These are phyloP conservation scores for Spinus pinus DNA, from an alignment of 2,797 vertebrate species.

Conservation along the genomic window DNA sequence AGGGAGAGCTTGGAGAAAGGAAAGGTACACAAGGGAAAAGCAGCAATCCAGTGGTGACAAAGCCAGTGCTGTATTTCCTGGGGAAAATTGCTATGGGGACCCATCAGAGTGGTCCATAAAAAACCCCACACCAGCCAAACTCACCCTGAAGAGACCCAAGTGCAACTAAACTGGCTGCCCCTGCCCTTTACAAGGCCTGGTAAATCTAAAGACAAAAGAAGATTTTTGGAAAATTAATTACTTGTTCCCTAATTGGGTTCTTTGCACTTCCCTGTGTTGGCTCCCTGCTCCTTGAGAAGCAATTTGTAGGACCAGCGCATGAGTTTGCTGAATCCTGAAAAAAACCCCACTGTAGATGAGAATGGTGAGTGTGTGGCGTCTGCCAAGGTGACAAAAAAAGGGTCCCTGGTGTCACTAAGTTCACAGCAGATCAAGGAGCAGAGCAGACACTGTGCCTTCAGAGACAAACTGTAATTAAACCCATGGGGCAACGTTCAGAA, in stretches of 20 bases:
- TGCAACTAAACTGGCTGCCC: neutral
- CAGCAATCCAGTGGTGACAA: neutral
- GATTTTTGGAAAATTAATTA: neutral
- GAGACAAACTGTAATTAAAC: neutral
- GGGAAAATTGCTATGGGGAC: neutral
- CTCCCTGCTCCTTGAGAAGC: neutral
- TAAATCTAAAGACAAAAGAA: neutral
- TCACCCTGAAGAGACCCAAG: neutral
- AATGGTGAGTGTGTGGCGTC: fast-evolving
- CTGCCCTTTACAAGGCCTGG: neutral
- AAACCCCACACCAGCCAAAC: fast-evolving
- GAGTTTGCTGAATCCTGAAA: neutral
- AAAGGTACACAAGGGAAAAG: neutral
- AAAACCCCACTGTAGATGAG: neutral
- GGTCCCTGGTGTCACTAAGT: neutral
- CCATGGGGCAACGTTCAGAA: neutral
- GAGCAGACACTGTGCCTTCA: neutral
- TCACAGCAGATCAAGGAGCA: neutral
- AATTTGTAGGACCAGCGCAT: neutral
- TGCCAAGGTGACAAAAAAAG: neutral
- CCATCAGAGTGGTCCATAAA: neutral
- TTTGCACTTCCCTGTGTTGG: neutral
- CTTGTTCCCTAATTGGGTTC: neutral
- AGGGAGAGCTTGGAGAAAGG: neutral
- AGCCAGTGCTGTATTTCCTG: neutral